Evolutionary conservation across 92 coral and sea anemone genomes (phyloP), one percentile per base, ranked within the genome.

Genomic region (Epizoanthus scotinus): DNA sequence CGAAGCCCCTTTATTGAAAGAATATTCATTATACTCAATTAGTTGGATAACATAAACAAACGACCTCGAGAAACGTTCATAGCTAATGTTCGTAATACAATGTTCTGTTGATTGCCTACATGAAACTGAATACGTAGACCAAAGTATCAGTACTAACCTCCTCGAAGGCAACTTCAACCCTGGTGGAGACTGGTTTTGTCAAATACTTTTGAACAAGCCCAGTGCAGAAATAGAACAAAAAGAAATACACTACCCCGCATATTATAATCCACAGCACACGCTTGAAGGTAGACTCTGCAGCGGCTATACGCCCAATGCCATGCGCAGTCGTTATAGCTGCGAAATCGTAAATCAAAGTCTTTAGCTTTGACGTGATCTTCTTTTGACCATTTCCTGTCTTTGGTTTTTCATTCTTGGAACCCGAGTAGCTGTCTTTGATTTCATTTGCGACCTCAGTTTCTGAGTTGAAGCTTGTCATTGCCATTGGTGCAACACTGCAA

Each of bases 241-340:
- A 72, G 26, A 73, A 38, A 53, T 91, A 91, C n/a, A 91, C 79
- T 44, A 42, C 75, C 25, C 82, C 66, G 9, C 87, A 79, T 4
- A 84, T 69, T 26, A 78, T 27, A 40, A 59, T 31, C 94, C 94
- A 91, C 78, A 78, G 19, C 29, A 78, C 61, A 38, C 92, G 86
- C 71, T 82, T 84, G 14, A 61, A 62, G 29, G 31, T 21, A 22
- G 86, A 84, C 12, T 78, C 27, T n/a, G 87, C 90, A 71, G 87
- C 81, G 68, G 86, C 89, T 27, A 91, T 88, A 70, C 85, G 90
- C 6, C 86, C 92, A 34, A 91, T 87, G 78, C 94, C 94, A 88
- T 91, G 94, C 82, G 94, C 90, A 68, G 85, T 88, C 12, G 94
- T 88, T 3, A 92, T 85, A 61, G 54, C 44, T 42, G 94, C 94